These are phyloP conservation scores for Meliscaeva auricollis DNA, from an alignment of 2,888 invertebrate genomes.

Conservation along the genomic window DNA sequence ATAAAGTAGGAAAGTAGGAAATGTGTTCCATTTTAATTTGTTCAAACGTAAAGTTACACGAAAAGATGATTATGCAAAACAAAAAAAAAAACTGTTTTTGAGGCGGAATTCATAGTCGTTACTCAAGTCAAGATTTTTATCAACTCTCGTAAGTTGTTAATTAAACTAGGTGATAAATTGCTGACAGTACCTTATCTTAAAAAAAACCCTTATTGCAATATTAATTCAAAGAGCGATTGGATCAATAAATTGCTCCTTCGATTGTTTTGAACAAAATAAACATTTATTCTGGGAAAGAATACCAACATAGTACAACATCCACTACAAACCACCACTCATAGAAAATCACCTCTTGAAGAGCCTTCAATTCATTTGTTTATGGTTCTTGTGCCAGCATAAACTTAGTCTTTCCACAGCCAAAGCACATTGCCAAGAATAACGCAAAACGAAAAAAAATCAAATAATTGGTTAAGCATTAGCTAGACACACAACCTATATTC, in stretches of 20 bases:
- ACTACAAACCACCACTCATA: not conserved
- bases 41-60: too few relatives aligned
- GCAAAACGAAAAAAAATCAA: constrained; percentile 7
- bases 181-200: not conserved
- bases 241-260: constrained; percentile 15
- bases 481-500: not conserved
- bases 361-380: constrained; percentile 27
- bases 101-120: too few relatives aligned
- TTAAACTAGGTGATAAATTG: too few relatives aligned
- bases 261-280: constrained; percentile 8
- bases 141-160: too few relatives aligned
- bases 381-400: constrained; percentile 14
- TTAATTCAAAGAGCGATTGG: not conserved
- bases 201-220: not conserved
- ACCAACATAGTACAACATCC: not conserved
- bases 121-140: too few relatives aligned
- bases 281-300: not conserved
- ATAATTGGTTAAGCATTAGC: constrained; percentile 25
- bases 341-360: not conserved
- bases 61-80: too few relatives aligned
- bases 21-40: too few relatives aligned
- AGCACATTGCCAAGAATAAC: constrained; percentile 45
- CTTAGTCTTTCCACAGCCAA: not conserved
- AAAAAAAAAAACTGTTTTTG: too few relatives aligned
- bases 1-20: too few relatives aligned